Base-by-base conservation (phyloP, 2,888 invertebrate genomes). In the Archaeoteleia sp. region DNA sequence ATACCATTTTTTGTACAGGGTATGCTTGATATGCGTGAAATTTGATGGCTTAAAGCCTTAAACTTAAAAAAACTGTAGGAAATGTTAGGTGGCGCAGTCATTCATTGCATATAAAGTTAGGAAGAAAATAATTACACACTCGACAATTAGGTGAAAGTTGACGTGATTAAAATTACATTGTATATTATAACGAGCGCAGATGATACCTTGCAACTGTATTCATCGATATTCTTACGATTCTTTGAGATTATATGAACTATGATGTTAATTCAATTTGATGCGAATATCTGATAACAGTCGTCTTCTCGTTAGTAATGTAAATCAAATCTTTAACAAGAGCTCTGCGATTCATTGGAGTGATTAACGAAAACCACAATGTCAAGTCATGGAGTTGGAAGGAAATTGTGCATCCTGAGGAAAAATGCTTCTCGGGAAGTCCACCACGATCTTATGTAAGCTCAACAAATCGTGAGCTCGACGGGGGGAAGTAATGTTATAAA, bases 401-500 rank as follows among this genome's bases (percentile, higher is more conserved):
- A 62, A 51, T 57, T 39, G 63, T 20, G 53, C 51, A 62, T 51
- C 9, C 20, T 5, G 14, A 63, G 53, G 37, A 65, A 65, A 57
- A 57, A 65, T 46, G 57, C 32, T 51, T 12, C 49, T 15, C 9
- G 39, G 53, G 27, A 49, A 45, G 65, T 51, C 51, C 46, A 46
- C 51, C 35, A 40, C 57, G 65, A 30, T 51, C 34, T 58, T 45
- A 34, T 35, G 65, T 65, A 57, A 65, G 57, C 65, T 53, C 57
- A 58, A 65, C 51, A 65, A 65, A 57, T 57, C 46, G 57, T 40
- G 45, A 65, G 43, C 54, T 30, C 54, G 30, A 20, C 42, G 40
- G 12, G 51, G n/a, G 27, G 49, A 57, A 57, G 57, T 57, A 65
- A 65, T 51, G 63, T 57, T 57, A 57, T 46, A 65, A 65, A 57